A percentile compares a stretch with the other conserved stretches of the same genome.
phyloP scores from a whole-genome alignment of 2,888 invertebrate genomes.

The Andrena dorsata region DNA sequence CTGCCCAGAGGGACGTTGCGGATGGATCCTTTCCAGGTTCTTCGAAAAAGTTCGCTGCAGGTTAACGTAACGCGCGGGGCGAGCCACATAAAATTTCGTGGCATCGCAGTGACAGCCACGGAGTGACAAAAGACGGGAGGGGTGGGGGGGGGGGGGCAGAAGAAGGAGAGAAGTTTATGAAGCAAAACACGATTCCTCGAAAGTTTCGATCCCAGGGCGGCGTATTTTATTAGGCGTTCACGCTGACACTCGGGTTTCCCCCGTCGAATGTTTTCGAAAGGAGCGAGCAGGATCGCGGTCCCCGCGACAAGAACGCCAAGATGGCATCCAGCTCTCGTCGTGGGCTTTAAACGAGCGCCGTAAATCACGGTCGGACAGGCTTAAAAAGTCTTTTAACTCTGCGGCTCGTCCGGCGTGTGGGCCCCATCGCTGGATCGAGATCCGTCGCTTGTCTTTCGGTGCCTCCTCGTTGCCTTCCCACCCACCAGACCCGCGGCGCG shows the following conservation, averaged over 20 bases:
- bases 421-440: constrained; percentile 59
- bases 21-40: background rate
- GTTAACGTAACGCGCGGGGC: background rate
- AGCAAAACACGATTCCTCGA: background rate
- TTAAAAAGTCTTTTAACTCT: constrained; percentile 67
- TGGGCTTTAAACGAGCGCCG: constrained; percentile 67
- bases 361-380: constrained; percentile 66
- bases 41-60: background rate
- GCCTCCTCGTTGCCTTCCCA: constrained; percentile 62
- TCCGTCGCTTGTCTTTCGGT: constrained; percentile 61
- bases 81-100: background rate
- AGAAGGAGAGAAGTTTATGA: background rate
- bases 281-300: constrained; percentile 37
- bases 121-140: background rate
- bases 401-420: constrained; percentile 60
- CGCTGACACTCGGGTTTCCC: constrained; percentile 30
- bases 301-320: constrained; percentile 44
- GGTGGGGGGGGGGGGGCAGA: background rate
- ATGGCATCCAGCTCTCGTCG: constrained; percentile 49
- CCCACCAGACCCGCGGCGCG: constrained; percentile 49
- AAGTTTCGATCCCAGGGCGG: background rate
- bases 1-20: background rate
- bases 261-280: constrained; percentile 27
- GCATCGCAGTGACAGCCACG: background rate
- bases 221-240: constrained; percentile 33